Percentiles rank a stretch among this genome's conserved stretches.
Evolutionary conservation across 2,113 vertebrate species (phyloP).

Genomic region (Orycteropus afer): DNA sequence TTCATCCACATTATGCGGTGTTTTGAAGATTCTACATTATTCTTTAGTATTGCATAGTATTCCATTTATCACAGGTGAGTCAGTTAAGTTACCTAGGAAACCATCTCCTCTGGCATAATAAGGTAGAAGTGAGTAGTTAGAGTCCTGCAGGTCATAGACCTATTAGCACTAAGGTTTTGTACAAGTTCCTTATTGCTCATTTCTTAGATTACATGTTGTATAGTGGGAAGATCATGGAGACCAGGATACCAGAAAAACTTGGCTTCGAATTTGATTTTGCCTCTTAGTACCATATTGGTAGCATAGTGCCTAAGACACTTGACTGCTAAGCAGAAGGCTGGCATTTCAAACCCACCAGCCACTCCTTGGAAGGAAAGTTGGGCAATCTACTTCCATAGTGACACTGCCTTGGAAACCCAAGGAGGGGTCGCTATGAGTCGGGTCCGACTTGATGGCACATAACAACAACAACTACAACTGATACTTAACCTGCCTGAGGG

Average conservation of each 20-base stretch:
- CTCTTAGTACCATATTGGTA: background rate
- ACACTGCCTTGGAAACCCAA: too few relatives aligned
- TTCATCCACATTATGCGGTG: too few relatives aligned
- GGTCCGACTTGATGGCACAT: too few relatives aligned
- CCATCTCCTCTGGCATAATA: background rate
- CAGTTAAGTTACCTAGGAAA: slow-evolving; percentile 12
- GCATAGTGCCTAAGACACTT: too few relatives aligned
- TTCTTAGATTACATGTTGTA: background rate
- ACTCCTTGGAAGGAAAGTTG: too few relatives aligned
- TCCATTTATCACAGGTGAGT: slow-evolving; percentile 3
- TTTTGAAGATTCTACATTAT: too few relatives aligned
- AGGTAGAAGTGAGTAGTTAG: slow-evolving; percentile 25
- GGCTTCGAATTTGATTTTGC: slow-evolving; percentile 36
- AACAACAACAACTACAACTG: background rate
- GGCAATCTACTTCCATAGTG: too few relatives aligned
- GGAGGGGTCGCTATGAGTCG: too few relatives aligned
- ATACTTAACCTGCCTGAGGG: background rate
- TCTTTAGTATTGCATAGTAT: background rate
- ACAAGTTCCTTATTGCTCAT: background rate
- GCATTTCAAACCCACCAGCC: too few relatives aligned
- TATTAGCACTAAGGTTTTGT: slow-evolving; percentile 17
- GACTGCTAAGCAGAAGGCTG: too few relatives aligned
- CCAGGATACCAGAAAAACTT: background rate
- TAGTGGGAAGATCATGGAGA: background rate
- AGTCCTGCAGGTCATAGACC: slow-evolving; percentile 32